These are phyloP conservation scores for Lepisosteus oculatus DNA, from an alignment of 2,113 vertebrate species.

Conservation along the genomic window DNA sequence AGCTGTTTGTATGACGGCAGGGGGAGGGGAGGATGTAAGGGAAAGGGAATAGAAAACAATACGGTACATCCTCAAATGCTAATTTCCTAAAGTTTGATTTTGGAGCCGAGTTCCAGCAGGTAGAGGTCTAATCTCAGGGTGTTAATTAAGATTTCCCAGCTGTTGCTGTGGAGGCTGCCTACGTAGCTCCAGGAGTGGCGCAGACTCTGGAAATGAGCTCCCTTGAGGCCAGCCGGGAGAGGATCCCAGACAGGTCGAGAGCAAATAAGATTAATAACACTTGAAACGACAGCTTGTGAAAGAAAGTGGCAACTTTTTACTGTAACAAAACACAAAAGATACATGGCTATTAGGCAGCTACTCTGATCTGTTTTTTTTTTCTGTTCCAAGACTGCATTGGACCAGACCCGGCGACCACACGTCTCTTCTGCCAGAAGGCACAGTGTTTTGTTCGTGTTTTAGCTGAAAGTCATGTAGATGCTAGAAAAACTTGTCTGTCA, in stretches of 20 bases:
- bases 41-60: slow-evolving; percentile 36
- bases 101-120: neutral
- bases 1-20: neutral
- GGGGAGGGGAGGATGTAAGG: slow-evolving; percentile 34
- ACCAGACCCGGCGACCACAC: too few relatives aligned
- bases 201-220: neutral
- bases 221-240: neutral
- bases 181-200: neutral
- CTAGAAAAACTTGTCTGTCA: too few relatives aligned
- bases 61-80: too few relatives aligned
- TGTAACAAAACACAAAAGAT: too few relatives aligned
- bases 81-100: too few relatives aligned
- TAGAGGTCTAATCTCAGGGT: neutral
- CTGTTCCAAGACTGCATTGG: too few relatives aligned
- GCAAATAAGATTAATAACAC: slow-evolving; percentile 6
- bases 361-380: too few relatives aligned
- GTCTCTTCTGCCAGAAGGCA: too few relatives aligned
- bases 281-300: neutral
- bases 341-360: neutral
- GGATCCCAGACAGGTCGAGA: neutral
- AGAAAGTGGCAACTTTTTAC: too few relatives aligned
- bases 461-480: too few relatives aligned
- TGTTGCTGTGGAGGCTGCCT: neutral
- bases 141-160: slow-evolving; percentile 3
- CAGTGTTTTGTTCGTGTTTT: too few relatives aligned